Percentiles rank a stretch among this genome's conserved stretches.
Evolutionary conservation across 1,140 invertebrate genomes (phyloP).

Genomic region (Battus philenor): DNA sequence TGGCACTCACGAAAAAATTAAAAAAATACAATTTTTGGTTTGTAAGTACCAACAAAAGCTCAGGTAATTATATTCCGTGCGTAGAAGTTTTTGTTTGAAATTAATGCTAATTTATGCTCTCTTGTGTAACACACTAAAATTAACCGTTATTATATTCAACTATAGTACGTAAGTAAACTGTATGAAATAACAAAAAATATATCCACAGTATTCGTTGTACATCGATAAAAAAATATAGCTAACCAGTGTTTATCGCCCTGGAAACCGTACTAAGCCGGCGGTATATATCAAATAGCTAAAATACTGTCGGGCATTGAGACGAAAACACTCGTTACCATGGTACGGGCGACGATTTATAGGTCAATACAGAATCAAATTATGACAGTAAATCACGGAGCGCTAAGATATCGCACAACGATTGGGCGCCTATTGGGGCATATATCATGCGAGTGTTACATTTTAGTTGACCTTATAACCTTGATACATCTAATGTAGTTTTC

Average conservation of each 20-base stretch:
- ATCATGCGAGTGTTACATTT: conserved; percentile 5
- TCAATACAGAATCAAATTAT: conserved; percentile 27
- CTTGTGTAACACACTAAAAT: no score
- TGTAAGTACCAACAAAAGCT: no score
- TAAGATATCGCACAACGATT: conserved; percentile 7
- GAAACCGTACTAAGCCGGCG: not conserved
- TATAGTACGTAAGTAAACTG: not conserved
- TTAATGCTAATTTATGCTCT: no score
- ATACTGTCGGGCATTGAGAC: conserved; percentile 13
- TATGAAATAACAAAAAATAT: not conserved
- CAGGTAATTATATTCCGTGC: no score
- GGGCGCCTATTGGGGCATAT: not conserved
- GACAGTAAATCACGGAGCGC: conserved; percentile 20
- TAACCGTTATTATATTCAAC: not conserved
- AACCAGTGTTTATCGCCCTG: not conserved
- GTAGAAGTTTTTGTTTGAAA: no score
- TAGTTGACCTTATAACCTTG: conserved; percentile 28
- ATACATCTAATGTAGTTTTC: no score
- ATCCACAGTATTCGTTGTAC: not conserved
- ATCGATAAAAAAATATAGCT: not conserved
- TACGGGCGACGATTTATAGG: conserved; percentile 24
- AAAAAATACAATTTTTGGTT: no score
- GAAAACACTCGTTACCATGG: conserved; percentile 15
- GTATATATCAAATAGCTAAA: conserved; percentile 17
- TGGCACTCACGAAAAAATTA: no score